Conservation (phyloP, 2,888 invertebrate species). For the Serripes groenlandicus region DNA sequence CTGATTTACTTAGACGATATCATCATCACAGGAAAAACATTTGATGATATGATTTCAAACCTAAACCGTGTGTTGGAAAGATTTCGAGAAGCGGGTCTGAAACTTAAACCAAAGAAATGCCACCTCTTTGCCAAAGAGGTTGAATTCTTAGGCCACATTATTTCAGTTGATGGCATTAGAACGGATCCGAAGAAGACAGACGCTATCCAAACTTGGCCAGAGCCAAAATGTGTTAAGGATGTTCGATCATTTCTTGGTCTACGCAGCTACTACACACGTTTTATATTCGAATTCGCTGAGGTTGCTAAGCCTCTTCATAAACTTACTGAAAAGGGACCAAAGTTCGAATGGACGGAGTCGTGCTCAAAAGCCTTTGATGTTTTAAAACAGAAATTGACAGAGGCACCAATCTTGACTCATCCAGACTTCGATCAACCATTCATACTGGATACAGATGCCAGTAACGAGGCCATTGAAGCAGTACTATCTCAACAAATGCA, state of each 20-base stretch:
- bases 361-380: slow-evolving; percentile 42
- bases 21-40: slow-evolving; percentile 20
- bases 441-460: slow-evolving; percentile 41
- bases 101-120: slow-evolving; percentile 53
- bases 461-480: slow-evolving; percentile 23
- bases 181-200: background rate
- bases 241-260: slow-evolving; percentile 20
- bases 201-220: slow-evolving; percentile 8
- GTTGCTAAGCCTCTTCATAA: slow-evolving; percentile 50
- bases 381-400: slow-evolving; percentile 23
- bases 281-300: slow-evolving; percentile 44
- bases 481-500: slow-evolving; percentile 30
- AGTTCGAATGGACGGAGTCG: slow-evolving; percentile 46
- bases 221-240: slow-evolving; percentile 12
- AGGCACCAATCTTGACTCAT: slow-evolving; percentile 38
- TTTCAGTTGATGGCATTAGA: background rate
- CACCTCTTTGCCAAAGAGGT: slow-evolving; percentile 28
- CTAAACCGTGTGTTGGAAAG: slow-evolving; percentile 56
- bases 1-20: slow-evolving; percentile 54
- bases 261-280: slow-evolving; percentile 32
- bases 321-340: slow-evolving; percentile 32
- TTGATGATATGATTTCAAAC: slow-evolving; percentile 46
- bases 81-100: slow-evolving; percentile 42
- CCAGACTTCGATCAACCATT: slow-evolving; percentile 9
- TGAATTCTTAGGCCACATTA: slow-evolving; percentile 28